Base-by-base conservation (phyloP, 2,113 vertebrate genomes). In the Lagopus muta region DNA sequence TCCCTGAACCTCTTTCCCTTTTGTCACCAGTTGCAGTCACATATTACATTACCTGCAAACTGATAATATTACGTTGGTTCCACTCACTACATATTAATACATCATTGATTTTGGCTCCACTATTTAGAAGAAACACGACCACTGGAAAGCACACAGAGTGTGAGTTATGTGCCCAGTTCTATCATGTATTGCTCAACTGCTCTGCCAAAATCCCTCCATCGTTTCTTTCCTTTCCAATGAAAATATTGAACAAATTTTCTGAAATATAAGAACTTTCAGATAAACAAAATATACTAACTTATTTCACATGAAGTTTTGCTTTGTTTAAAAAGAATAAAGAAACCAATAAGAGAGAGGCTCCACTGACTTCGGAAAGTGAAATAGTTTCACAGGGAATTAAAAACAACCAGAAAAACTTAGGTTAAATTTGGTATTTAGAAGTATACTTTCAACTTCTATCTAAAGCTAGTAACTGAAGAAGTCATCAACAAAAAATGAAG, bases 71-170 rank as follows among this genome's bases (percentile, higher is more conserved):
- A 27, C 34, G 45, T 57, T 62, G 47, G 58, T 52, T 38, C 43
- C 16, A 54, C 7, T 3, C 12, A 10, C 18, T 30, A 40, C 4
- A 1, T 55, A 45, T 32, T 57, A 62, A 72, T 13, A 22, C 4
- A 11, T 4, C 30, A 30, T 7, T 11, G 5, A 69, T 36, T 87
- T 38, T 25, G 25, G 16, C 43, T 55, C 17, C 0, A 0, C 12
- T 47, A 87, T 75, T 57, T 42, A 75, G n/a, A 20, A 10, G 28
- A 70, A 79, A 82, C 8, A 13, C 11, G 7, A 55, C 17, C 10
- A 52, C 38, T 57, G 17, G 38, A 76, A 65, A 87, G 19, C 14
- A 47, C 6, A 24, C 1, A 61, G 15, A 10, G 4, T 43, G 24
- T 6, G 7, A 83, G 15, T 75, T 48, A 67, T 10, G 38, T 7